Evolutionary conservation across 1,140 invertebrate genomes (phyloP), one percentile per base, ranked within the genome.

Genomic region (Temnothorax curvispinosus): DNA sequence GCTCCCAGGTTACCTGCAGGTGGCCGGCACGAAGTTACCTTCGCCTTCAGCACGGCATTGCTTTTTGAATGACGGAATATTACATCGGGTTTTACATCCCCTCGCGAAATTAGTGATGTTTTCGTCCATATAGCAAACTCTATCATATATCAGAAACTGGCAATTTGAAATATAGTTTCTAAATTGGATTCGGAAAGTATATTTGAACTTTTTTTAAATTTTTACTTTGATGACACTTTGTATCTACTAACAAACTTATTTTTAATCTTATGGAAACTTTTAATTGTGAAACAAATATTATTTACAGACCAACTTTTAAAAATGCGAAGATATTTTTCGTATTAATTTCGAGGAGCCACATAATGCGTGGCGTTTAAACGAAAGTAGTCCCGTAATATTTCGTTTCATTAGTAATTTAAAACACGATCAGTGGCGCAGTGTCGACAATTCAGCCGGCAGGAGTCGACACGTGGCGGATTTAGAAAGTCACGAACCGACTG

Each of bases 1-100:
- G 93, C 92, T 93, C 92, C 92, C 92, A 92, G 89, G 87, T 92
- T 92, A 87, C 90, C 86, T 87, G 86, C 89, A 93, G 93, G 92
- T 93, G 89, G 92, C 90, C 90, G 92, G 89, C 89, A 93, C 90
- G 89, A 92, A 91, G 87, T 91, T 88, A 81, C 90, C 86, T 86
- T 88, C 76, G 90, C 82, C 87, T 89, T 86, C 85, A 52, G 54
- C 76, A 78, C 87, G 62, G 81, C 74, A 88, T 67, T 86, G 77
- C 78, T 90, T 85, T 86, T 89, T 88, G 38, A 85, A 91, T 88
- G 89, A 91, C 86, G 88, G 87, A 90, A 91, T 92, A 92, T 91
- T 91, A 88, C 90, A 44, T 67, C 62, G 80, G 13, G 27, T 80
- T 72, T 47, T 71, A 69, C 41, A 47, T 75, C 62, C 76, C 84